Base-by-base conservation (phyloP, 1,140 invertebrate genomes). In the Samia ricini region DNA sequence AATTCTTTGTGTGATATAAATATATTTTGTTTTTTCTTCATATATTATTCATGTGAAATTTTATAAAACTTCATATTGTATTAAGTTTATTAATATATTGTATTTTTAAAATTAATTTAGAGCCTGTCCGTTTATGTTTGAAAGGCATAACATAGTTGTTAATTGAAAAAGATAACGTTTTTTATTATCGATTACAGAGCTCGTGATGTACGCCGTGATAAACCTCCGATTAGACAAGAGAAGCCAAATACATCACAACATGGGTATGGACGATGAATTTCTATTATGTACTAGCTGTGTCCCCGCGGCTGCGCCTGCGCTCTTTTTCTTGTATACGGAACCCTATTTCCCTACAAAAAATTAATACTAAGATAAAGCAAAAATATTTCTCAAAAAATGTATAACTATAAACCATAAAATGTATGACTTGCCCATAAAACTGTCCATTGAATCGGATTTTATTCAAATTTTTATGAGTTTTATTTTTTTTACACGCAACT, bases 171-270 rank as follows among this genome's bases (percentile, higher is more conserved):
- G 12, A 55, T 55, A 55, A n/a, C n/a, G 23, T 12, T 22, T 24
- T 24, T 50, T 50, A 26, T 74, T 72, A 61, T 82, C 73, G 56
- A 56, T 80, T 69, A 58, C 77, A 88, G 85, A 59, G 50, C 64
- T 36, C 81, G 81, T 0, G 82, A 86, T 7, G 55, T 65, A 18
- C 83, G 76, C 24, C 80, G 79, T 26, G 82, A 85, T 49, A 75
- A 76, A 58, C 68, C 74, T 6, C 15, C 23, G 5, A 58, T 54
- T 60, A 74, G 82, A 55, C 36, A 68, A 6, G 83, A 80, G 0
- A 81, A 79, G 56, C 72, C 73, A 5, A 21, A 51, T 4, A 29
- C 60, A 15, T 7, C 56, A n/a, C 63, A 72, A 5, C 71, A 66
- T 20, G 79, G 76, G 81, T 84, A 61, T 6, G 22, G 4, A 52